phyloP scores from a whole-genome alignment of 2,797 vertebrate genomes.

The Sibirionetta formosa region DNA sequence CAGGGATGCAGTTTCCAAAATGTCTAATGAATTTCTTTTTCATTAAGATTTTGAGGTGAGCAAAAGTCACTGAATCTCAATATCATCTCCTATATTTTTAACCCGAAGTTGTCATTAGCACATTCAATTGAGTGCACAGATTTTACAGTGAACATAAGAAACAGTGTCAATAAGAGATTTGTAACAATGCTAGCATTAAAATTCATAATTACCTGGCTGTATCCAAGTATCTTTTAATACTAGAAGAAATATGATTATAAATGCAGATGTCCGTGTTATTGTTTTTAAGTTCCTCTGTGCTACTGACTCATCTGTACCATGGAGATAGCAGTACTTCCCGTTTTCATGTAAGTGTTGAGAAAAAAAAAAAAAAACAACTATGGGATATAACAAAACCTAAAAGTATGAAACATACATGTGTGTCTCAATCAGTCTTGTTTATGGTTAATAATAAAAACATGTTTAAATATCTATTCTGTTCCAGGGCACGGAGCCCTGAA shows the following conservation, averaged over 20 bases:
- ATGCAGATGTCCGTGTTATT: neutral
- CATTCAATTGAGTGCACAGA: neutral
- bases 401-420: neutral
- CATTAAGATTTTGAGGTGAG: neutral
- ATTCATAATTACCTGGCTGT: neutral
- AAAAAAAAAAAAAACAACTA: neutral
- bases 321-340: neutral
- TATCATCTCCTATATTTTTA: neutral
- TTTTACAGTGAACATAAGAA: neutral
- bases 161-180: neutral
- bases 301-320: neutral
- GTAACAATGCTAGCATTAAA: neutral
- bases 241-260: neutral
- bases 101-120: neutral
- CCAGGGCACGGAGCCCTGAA: neutral
- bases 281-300: neutral
- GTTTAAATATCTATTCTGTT: neutral
- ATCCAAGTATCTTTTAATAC: neutral
- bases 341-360: neutral
- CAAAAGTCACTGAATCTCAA: neutral
- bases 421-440: neutral
- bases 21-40: neutral
- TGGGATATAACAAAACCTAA: neutral
- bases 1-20: neutral
- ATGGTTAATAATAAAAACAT: neutral